phyloP scores from a whole-genome alignment of 2,888 invertebrate genomes.

The Hirtodrosophila cameraria region DNA sequence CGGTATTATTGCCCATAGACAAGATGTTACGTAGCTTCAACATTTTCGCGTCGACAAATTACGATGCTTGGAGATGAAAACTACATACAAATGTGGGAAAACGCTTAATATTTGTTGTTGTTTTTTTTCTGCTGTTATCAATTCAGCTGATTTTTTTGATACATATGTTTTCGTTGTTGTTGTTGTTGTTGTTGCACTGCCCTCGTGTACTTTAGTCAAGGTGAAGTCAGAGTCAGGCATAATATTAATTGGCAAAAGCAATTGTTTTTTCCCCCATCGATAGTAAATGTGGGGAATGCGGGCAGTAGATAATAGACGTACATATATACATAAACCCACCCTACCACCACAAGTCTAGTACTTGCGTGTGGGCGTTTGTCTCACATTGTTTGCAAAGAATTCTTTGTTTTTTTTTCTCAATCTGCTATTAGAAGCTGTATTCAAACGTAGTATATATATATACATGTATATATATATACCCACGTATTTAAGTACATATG shows the following conservation, averaged over 20 bases:
- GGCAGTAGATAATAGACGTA: too few relatives aligned
- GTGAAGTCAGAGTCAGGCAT: constrained; percentile 74
- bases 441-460: background rate
- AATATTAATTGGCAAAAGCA: constrained; percentile 36
- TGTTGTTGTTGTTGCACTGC: constrained; percentile 41
- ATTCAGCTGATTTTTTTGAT: constrained; percentile 12
- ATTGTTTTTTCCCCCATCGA: constrained; percentile 27
- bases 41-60: constrained; percentile 48
- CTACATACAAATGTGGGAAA: constrained; percentile 65
- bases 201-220: constrained; percentile 73
- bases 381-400: too few relatives aligned
- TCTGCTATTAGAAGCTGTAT: background rate
- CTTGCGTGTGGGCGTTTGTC: background rate
- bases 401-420: too few relatives aligned
- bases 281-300: too few relatives aligned
- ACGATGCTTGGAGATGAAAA: constrained; percentile 35
- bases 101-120: constrained; percentile 47
- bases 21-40: constrained; percentile 69
- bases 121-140: constrained; percentile 30
- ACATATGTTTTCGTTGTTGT: constrained; percentile 23
- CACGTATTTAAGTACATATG: constrained; percentile 15
- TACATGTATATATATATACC: background rate
- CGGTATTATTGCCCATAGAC: constrained; percentile 44
- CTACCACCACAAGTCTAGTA: background rate
- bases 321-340: background rate